Evolutionary conservation across 2,888 invertebrate species (phyloP), one percentile per base, ranked within the genome.

Genomic region (Volucella zonaria): DNA sequence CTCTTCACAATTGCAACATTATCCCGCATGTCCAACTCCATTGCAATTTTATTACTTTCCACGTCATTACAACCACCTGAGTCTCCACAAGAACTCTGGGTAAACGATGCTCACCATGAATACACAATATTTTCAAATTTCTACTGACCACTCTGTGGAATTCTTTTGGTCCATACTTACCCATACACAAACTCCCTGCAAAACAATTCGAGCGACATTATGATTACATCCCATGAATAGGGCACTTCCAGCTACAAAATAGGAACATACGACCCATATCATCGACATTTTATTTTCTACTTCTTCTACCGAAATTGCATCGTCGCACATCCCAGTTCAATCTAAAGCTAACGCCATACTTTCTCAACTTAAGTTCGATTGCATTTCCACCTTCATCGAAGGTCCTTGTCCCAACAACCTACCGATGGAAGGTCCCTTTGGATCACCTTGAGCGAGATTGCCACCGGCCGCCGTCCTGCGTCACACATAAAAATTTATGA

Each of bases 401-500:
- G 58, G 52, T 47, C 10, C 54, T 67, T 43, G 52, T n/a, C 42
- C 31, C 31, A 31, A 31, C 31, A 31, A 31, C 31, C 31, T 47
- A 66, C 43, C 2, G 23, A 71, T 38, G 54, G 40, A n/a, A 64
- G 51, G 59, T 77, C 70, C 54, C 76, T 40, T 40, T 9, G 45
- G 62, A 47, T 42, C 15, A 49, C 23, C 47, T 45, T 31, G 4
- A 31, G 6, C 31, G 31, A 6, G 6, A 6, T 6, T 31, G 31
- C 6, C 31, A 31, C 31, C 2, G 31, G 31, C 10, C 58, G 11
- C 58, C 47, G 31, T 15, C 54, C 47, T 64, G 70, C 75, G 82
- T 76, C 71, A 74, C 81, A 81, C 62, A 85, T 85, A 85, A 77
- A 81, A 85, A 85, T 85, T 85, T 85, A 85, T 85, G 85, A 81